Evolutionary conservation across 2,888 invertebrate genomes (phyloP), one percentile per base, ranked within the genome.

Genomic region (Lampropteryx suffumata): DNA sequence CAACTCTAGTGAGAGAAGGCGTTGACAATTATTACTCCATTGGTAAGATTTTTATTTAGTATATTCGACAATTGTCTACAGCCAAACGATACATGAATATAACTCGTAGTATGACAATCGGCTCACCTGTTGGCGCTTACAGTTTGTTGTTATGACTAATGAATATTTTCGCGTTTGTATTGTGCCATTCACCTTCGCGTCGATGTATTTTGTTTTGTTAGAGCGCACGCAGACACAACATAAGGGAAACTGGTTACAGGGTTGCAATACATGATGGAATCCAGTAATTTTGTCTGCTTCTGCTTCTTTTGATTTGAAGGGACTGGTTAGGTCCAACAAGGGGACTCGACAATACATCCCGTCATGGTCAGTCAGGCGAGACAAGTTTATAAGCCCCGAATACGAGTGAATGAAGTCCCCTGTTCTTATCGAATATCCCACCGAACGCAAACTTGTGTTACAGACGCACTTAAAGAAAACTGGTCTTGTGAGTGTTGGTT

Each of bases 81-180:
- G 24, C 26, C 8, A n/a, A 13, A 11, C 35, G 30, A n/a, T 8
- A 30, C 30, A 17, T 35, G 26, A 41, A 28, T 28, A 39, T 39
- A 21, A 27, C 33, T n/a, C 3, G 42, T 10, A 7, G 42, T 34
- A 30, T 41, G 43, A 52, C 47, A 47, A 47, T 47, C 52, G 26
- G 26, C 32, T 53, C 52, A 53, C 52, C 52, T 53, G 52, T 53
- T 44, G 52, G 44, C 49, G 48, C 29, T 33, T 37, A 24, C 35
- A 40, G 44, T 35, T 30, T 45, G 42, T 30, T 45, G 42, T 40
- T 44, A 44, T 53, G 48, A 53, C 21, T 53, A 48, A 48, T 53
- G 21, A 24, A 29, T 32, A 49, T 28, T 39, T 34, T 36, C 17
- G 41, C 11, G 12, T 36, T 41, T 35, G 35, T 34, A 28, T 35